These are phyloP conservation scores for Lepidostoma basale DNA, from an alignment of 1,140 invertebrate species.

Conservation along the genomic window DNA sequence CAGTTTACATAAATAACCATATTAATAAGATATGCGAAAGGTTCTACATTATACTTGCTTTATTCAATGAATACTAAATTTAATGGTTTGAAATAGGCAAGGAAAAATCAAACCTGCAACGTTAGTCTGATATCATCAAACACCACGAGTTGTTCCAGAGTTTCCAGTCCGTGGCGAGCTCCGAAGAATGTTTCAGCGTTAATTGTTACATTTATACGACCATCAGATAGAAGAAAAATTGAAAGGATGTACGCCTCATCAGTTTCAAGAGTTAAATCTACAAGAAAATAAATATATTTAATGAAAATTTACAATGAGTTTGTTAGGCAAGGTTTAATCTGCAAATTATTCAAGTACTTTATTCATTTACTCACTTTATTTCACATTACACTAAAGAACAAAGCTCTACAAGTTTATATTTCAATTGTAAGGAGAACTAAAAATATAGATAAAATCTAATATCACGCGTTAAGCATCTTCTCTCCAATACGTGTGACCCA, in stretches of 20 bases:
- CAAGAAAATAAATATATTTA: conserved; percentile 29
- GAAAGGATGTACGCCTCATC: conserved; percentile 72
- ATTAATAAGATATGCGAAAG: too few species aligned
- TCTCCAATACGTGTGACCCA: too few species aligned
- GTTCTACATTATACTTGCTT: too few species aligned
- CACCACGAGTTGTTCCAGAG: conserved; percentile 75
- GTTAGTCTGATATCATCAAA: conserved; percentile 68
- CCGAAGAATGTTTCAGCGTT: conserved; percentile 73
- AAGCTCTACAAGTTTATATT: too few species aligned
- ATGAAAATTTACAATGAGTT: background rate
- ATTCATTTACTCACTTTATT: too few species aligned
- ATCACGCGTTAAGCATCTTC: too few species aligned
- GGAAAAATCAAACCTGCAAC: conserved; percentile 54
- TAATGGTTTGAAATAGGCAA: too few species aligned
- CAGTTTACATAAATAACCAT: too few species aligned
- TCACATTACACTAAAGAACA: too few species aligned
- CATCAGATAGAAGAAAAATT: conserved; percentile 56
- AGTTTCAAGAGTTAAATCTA: conserved; percentile 62
- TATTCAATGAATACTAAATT: too few species aligned
- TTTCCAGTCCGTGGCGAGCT: conserved; percentile 77
- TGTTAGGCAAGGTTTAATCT: background rate
- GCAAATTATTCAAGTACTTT: background rate
- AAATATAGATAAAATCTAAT: too few species aligned
- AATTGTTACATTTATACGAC: conserved; percentile 66
- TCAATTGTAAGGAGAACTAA: too few species aligned